Percentiles rank a stretch among this genome's conserved stretches.
Conservation (phyloP, 2,888 invertebrate genomes). For the Linnaemya tessellans region DNA sequence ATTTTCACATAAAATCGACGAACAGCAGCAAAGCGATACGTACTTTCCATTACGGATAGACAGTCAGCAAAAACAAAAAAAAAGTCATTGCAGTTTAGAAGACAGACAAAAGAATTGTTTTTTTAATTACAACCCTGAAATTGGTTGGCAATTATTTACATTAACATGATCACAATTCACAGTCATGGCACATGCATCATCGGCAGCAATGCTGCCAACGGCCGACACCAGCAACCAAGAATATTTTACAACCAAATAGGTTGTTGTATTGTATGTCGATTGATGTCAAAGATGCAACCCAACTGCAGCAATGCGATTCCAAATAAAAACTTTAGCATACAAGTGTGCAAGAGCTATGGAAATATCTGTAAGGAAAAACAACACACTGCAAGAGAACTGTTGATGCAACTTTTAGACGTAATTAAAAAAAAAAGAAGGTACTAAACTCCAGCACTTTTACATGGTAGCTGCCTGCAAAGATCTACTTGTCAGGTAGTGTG, state of each 20-base stretch:
- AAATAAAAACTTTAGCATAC: constrained; percentile 15
- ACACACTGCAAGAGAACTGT: constrained; percentile 24
- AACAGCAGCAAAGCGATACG: not conserved
- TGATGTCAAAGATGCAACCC: constrained; percentile 65
- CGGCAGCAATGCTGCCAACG: constrained; percentile 61
- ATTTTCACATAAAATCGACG: constrained; percentile 41
- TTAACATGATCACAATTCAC: constrained; percentile 83
- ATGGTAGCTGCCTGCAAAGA: constrained; percentile 44
- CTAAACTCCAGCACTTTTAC: constrained; percentile 4
- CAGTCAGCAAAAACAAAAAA: not conserved
- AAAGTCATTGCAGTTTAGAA: not conserved
- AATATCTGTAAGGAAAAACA: constrained; percentile 21
- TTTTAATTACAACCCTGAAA: constrained; percentile 80
- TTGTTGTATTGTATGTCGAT: constrained; percentile 63
- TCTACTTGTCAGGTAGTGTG: constrained; percentile 13
- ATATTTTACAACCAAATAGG: constrained; percentile 46
- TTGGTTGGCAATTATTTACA: constrained; percentile 82
- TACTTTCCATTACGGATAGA: constrained; percentile 25
- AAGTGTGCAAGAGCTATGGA: constrained; percentile 36
- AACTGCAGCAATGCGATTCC: constrained; percentile 29
- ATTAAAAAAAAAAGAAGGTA: constrained; percentile 36
- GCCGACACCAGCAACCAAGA: constrained; percentile 24
- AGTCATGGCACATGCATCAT: constrained; percentile 81
- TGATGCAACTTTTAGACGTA: constrained; percentile 60
- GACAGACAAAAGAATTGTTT: constrained; percentile 65